Percentiles rank a stretch among this genome's conserved stretches.
Conservation (phyloP, 2,113 vertebrate genomes). For the Ranitomeya variabilis region DNA sequence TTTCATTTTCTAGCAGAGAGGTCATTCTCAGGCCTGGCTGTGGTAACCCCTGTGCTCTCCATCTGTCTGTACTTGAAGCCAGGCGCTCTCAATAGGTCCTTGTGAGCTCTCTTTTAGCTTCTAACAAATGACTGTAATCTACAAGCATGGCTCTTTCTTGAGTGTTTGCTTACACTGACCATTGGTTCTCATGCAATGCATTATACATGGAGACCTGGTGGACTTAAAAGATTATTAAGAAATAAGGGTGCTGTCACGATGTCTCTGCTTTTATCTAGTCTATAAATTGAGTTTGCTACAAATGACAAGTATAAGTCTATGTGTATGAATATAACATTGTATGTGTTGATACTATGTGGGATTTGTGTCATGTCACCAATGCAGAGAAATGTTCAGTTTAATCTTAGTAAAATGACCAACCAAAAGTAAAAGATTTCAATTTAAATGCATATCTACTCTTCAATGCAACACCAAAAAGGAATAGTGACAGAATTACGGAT, state of each 20-base stretch:
- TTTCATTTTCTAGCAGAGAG: slow-evolving; percentile 69
- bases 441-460: too few species aligned
- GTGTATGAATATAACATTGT: not conserved
- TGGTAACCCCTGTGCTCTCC: slow-evolving; percentile 69
- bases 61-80: slow-evolving; percentile 67
- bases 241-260: slow-evolving; percentile 34
- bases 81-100: slow-evolving; percentile 73
- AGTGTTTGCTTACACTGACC: slow-evolving; percentile 50
- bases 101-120: slow-evolving; percentile 68
- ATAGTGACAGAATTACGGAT: too few species aligned
- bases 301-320: slow-evolving; percentile 3
- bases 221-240: slow-evolving; percentile 48
- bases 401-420: too few species aligned
- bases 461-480: too few species aligned
- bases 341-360: not conserved
- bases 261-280: slow-evolving; percentile 43
- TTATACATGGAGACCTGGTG: slow-evolving; percentile 59
- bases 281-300: slow-evolving; percentile 1
- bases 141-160: slow-evolving; percentile 52
- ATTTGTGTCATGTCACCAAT: not conserved
- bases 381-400: not conserved
- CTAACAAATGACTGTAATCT: slow-evolving; percentile 68
- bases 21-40: slow-evolving; percentile 70
- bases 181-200: slow-evolving; percentile 55
- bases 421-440: too few species aligned